Percentiles rank a stretch among this genome's conserved stretches.
Conservation (phyloP, 2,888 invertebrate species). For the Dolomedes plantarius region DNA sequence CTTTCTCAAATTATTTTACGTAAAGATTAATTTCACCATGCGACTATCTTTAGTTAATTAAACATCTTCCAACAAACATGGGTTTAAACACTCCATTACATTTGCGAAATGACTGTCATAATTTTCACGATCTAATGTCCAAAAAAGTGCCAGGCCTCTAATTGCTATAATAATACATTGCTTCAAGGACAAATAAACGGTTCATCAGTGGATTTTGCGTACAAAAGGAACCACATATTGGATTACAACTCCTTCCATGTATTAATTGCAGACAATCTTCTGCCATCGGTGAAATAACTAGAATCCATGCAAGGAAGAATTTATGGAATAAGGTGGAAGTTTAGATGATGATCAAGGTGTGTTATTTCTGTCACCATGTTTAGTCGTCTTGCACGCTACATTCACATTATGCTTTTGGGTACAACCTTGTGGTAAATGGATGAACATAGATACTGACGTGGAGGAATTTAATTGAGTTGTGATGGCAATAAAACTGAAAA, state of each 20-base stretch:
- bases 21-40: not conserved
- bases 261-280: not conserved
- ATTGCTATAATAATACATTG: not conserved
- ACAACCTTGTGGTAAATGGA: not conserved
- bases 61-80: not conserved
- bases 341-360: not conserved
- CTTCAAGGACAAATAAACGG: not conserved
- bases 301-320: not conserved
- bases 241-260: not conserved
- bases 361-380: constrained; percentile 2
- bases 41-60: not conserved
- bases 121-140: not conserved
- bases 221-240: not conserved
- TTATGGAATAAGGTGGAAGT: not conserved
- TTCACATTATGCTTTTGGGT: not conserved
- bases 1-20: too few species aligned
- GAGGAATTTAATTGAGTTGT: constrained; percentile 1
- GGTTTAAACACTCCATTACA: constrained; percentile 5
- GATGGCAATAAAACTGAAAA: not conserved
- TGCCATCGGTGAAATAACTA: not conserved
- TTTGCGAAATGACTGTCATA: not conserved
- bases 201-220: not conserved
- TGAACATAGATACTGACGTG: not conserved
- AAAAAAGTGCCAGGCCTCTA: not conserved
- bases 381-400: not conserved